Base-by-base conservation (phyloP, 2,888 invertebrate genomes). In the Pinctada fucata region DNA sequence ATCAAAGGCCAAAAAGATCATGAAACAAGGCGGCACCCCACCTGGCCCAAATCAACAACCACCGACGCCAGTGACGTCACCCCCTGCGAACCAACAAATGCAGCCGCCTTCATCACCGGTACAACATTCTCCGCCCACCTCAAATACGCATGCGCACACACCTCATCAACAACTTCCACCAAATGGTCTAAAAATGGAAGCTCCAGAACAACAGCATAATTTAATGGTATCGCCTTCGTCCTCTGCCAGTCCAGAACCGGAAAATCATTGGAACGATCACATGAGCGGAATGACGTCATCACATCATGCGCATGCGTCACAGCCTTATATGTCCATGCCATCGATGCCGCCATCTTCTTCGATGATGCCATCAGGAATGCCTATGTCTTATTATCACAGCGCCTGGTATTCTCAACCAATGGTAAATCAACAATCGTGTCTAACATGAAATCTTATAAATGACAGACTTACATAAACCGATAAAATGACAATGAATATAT, bases 1-100 rank as follows among this genome's bases (percentile, higher is more conserved):
- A 5, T 88, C 88, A 64, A 88, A 88, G 68, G 87, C 86, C 81
- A 88, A 88, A 86, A 88, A 88, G 72, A 86, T 88, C 48, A 88
- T 88, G 86, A 88, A 88, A 71, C 87, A 88, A 82, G 83, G 45
- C 78, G 82, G 16, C 73, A 78, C 16, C 81, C 81, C 13, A 73
- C 81, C 10, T 63, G 78, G 13, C 73, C 70, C 48, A 75, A 80
- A 58, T 82, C 75, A 71, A 67, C 78, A 76, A 65, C 84, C 79
- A 8, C 83, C 83, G 69, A 84, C 84, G 10, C 83, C 86, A 72
- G 86, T 84, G 78, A 85, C 86, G 50, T 86, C 87, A 72, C 85
- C 84, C n/a, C 82, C 85, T 10, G 78, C 76, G 51, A 82, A 84
- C 64, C 85, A 82, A 48, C 84, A 74, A 66, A 65, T 66, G 66